A percentile compares a stretch with the other conserved stretches of the same genome.
Conservation (phyloP, 2,888 invertebrate genomes). For the Lasioglossum villosulum region DNA sequence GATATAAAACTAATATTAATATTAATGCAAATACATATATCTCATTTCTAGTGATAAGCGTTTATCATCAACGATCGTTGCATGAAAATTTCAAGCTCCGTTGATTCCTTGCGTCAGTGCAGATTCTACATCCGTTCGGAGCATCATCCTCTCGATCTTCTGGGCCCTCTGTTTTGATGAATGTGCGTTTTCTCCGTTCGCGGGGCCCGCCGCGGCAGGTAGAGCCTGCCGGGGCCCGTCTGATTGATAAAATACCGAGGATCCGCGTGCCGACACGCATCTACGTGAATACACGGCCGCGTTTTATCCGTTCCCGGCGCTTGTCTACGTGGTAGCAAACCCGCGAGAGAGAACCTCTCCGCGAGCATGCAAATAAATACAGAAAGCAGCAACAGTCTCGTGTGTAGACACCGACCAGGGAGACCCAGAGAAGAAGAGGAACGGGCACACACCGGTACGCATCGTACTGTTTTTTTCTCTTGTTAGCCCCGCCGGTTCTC, state of each 20-base stretch:
- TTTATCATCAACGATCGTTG: not conserved
- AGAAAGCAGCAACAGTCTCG: conserved; percentile 12
- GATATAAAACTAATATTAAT: no score
- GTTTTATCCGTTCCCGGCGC: conserved; percentile 13
- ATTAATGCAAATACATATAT: no score
- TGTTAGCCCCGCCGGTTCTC: conserved; percentile 62
- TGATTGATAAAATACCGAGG: conserved; percentile 73
- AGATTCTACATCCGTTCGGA: not conserved
- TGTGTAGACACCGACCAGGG: not conserved
- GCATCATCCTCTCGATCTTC: conserved; percentile 3
- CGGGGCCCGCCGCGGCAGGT: conserved; percentile 10
- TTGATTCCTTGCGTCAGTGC: not conserved
- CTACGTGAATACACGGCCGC: conserved; percentile 27
- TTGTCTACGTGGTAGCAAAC: conserved; percentile 9
- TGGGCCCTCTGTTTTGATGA: conserved; percentile 28
- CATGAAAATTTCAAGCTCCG: not conserved
- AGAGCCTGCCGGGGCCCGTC: not conserved
- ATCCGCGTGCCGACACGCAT: conserved; percentile 61
- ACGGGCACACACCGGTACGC: not conserved
- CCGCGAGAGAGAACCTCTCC: conserved; percentile 23
- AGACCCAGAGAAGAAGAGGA: not conserved
- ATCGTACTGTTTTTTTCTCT: conserved; percentile 53
- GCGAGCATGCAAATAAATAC: conserved; percentile 36
- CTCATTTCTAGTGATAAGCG: no score
- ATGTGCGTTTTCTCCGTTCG: conserved; percentile 26